These are phyloP conservation scores for Urocynchramus pylzowi DNA, from an alignment of 2,113 vertebrate genomes.

Conservation along the genomic window DNA sequence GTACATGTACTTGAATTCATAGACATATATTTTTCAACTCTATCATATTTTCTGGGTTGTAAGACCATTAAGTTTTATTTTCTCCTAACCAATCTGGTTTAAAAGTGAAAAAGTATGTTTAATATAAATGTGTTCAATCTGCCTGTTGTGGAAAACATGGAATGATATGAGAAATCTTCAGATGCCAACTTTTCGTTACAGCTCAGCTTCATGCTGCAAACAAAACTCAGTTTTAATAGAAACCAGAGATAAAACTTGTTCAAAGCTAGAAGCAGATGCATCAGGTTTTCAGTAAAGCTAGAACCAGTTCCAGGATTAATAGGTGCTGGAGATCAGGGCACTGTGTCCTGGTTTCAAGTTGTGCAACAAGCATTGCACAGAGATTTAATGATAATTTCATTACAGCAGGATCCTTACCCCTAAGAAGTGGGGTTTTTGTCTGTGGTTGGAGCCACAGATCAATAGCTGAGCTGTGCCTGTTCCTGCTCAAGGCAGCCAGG, in stretches of 20 bases:
- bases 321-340: not conserved
- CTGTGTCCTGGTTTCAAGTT: not conserved
- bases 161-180: not conserved
- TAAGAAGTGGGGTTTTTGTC: not conserved
- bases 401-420: not conserved
- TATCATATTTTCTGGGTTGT: not conserved
- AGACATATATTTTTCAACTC: not conserved
- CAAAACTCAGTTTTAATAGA: not conserved
- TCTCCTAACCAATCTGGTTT: not conserved
- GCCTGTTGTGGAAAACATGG: not conserved
- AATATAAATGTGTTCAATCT: not conserved
- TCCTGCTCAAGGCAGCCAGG: not conserved
- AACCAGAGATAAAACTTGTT: not conserved
- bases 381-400: not conserved
- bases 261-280: not conserved
- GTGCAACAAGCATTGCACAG: not conserved
- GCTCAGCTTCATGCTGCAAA: not conserved
- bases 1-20: not conserved
- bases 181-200: not conserved
- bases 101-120: not conserved
- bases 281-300: not conserved
- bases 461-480: not conserved
- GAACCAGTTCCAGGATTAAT: not conserved
- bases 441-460: not conserved
- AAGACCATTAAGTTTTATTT: not conserved